These are phyloP conservation scores for Odobenus rosmarus DNA, from an alignment of 2,113 vertebrate species.

Conservation along the genomic window DNA sequence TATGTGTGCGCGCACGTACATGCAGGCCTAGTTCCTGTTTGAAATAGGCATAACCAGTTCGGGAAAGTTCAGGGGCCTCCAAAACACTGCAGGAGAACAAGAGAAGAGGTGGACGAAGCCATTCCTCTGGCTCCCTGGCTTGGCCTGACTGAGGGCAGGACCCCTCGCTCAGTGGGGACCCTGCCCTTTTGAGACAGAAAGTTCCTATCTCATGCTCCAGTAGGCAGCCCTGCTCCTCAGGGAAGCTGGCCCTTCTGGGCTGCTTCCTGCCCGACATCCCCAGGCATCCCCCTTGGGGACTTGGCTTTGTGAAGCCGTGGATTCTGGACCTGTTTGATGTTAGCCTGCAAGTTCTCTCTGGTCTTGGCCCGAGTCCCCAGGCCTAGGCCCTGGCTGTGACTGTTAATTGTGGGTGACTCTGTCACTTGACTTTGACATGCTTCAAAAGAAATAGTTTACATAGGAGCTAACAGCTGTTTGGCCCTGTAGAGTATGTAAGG, in stretches of 20 bases:
- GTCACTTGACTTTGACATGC: neutral
- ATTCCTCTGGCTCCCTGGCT: neutral
- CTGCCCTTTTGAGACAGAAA: neutral
- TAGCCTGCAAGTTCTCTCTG: neutral
- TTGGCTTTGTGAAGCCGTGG: neutral
- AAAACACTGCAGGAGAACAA: constrained; percentile 24
- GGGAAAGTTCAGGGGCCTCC: constrained; percentile 72
- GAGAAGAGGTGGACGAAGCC: constrained; percentile 10
- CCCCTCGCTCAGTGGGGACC: neutral
- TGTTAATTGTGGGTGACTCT: neutral
- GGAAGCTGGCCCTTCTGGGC: neutral
- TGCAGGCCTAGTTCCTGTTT: constrained; percentile 75
- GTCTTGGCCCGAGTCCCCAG: neutral
- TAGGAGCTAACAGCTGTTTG: neutral
- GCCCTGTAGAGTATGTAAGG: neutral
- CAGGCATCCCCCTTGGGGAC: neutral
- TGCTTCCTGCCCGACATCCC: neutral
- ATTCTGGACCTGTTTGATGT: neutral
- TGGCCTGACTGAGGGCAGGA: neutral
- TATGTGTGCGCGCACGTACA: neutral
- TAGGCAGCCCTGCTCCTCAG: neutral
- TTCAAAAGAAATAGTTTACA: neutral
- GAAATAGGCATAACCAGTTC: constrained; percentile 69
- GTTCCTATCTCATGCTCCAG: neutral
- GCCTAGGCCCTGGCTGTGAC: neutral